phyloP scores from a whole-genome alignment of 2,888 invertebrate genomes.

The Thereva unica region DNA sequence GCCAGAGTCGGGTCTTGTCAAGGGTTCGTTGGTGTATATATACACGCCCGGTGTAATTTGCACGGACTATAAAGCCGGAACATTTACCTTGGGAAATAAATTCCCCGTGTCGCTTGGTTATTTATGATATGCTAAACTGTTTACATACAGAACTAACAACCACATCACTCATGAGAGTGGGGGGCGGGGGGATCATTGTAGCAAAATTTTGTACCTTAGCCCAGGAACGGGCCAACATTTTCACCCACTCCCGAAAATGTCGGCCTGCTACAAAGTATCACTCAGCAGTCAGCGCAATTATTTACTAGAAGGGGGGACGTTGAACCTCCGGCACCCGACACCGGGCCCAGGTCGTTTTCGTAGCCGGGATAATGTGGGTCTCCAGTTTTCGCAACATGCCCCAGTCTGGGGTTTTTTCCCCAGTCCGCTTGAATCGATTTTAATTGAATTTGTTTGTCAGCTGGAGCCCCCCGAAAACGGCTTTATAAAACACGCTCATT shows the following conservation, averaged over 20 bases:
- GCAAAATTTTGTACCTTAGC: conserved; percentile 17
- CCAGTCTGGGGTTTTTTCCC: conserved; percentile 13
- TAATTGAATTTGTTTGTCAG: conserved; percentile 32
- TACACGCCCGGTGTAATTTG: conserved; percentile 24
- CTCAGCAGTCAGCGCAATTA: too few relatives aligned
- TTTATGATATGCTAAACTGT: conserved; percentile 40
- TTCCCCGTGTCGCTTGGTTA: conserved; percentile 37
- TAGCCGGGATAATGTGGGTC: not conserved
- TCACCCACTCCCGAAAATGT: too few relatives aligned
- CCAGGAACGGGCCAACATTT: not conserved
- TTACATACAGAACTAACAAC: conserved; percentile 34
- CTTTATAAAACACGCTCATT: conserved; percentile 16
- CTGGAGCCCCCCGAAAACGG: conserved; percentile 5
- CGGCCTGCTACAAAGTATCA: too few relatives aligned
- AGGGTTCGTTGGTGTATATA: conserved; percentile 19
- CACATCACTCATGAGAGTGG: conserved; percentile 29
- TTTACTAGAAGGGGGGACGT: too few relatives aligned
- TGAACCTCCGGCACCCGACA: too few relatives aligned
- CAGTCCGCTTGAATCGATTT: conserved; percentile 21
- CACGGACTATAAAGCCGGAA: conserved; percentile 35
- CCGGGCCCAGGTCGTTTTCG: too few relatives aligned
- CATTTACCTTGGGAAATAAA: conserved; percentile 38
- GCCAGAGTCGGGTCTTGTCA: conserved; percentile 12
- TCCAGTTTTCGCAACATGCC: not conserved
- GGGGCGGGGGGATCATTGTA: conserved; percentile 1